Percentiles rank a stretch among this genome's conserved stretches.
Conservation (phyloP, 2,113 vertebrate genomes). For the Cercocebus atys region DNA sequence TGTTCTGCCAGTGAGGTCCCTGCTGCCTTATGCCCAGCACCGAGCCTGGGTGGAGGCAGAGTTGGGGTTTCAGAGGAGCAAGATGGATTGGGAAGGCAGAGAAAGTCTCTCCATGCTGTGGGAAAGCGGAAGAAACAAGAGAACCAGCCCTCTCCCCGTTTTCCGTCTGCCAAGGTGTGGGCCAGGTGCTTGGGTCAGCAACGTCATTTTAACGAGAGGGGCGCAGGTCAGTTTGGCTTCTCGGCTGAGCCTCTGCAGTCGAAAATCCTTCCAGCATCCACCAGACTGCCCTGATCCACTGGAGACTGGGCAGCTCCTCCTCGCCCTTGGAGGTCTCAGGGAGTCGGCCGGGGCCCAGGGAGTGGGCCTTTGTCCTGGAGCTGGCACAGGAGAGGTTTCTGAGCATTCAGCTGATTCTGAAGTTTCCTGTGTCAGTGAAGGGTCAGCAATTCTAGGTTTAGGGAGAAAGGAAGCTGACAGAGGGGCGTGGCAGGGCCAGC, state of each 20-base stretch:
- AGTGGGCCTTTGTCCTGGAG: neutral
- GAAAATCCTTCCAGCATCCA: neutral
- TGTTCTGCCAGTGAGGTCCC: neutral
- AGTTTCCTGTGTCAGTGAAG: slow-evolving; percentile 33
- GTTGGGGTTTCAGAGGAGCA: neutral
- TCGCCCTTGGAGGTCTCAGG: neutral
- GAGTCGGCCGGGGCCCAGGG: neutral
- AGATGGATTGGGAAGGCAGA: neutral
- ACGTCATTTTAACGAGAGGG: neutral
- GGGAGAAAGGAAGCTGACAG: slow-evolving; percentile 56
- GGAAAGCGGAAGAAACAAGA: neutral
- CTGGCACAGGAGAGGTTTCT: neutral
- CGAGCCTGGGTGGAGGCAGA: neutral
- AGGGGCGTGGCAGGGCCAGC: neutral
- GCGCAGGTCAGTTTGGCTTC: neutral
- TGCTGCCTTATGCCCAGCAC: neutral
- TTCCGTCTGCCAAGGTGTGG: neutral
- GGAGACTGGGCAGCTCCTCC: neutral
- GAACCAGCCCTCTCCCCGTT: neutral
- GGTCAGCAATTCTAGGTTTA: slow-evolving; percentile 52
- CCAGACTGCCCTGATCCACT: neutral
- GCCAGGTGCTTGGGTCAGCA: neutral
- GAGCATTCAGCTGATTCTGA: neutral
- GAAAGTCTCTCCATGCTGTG: neutral
- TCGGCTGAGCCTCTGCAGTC: neutral